Evolutionary conservation across 2,797 vertebrate species (phyloP).

Genomic region (Myotis daubentonii): DNA sequence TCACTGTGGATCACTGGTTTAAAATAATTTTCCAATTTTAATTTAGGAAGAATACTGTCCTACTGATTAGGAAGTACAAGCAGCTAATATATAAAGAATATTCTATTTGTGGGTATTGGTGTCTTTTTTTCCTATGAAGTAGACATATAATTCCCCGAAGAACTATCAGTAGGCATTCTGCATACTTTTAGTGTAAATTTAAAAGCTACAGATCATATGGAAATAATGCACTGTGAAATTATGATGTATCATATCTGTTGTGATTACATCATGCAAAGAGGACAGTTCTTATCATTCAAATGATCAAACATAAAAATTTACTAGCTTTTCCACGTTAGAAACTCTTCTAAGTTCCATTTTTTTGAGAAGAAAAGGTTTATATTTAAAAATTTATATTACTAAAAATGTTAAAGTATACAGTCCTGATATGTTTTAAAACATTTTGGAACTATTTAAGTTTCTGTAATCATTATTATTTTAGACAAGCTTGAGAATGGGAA

Average conservation of each 20-base stretch:
- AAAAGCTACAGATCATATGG: not conserved
- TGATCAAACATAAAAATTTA: constrained; percentile 49
- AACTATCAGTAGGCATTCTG: constrained; percentile 16
- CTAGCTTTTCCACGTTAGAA: constrained; percentile 57
- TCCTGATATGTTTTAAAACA: constrained; percentile 65
- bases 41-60: constrained; percentile 65
- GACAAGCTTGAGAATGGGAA: constrained; percentile 79
- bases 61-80: constrained; percentile 66
- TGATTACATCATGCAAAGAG: constrained; percentile 25
- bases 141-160: constrained; percentile 46
- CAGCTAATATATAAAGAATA: constrained; percentile 40
- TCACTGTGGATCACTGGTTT: constrained; percentile 12
- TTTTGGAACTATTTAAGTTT: constrained; percentile 70
- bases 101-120: not conserved
- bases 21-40: constrained; percentile 62
- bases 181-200: constrained; percentile 35
- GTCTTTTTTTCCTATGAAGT: constrained; percentile 11
- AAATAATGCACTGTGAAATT: constrained; percentile 36
- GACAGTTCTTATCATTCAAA: constrained; percentile 58
- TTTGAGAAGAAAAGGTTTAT: constrained; percentile 67
- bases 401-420: constrained; percentile 75
- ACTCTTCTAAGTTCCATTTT: constrained; percentile 67
- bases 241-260: constrained; percentile 32
- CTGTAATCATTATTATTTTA: constrained; percentile 80
- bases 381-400: constrained; percentile 72